These are phyloP conservation scores for Phrynosoma platyrhinos DNA, from an alignment of 2,113 vertebrate species.

Conservation along the genomic window DNA sequence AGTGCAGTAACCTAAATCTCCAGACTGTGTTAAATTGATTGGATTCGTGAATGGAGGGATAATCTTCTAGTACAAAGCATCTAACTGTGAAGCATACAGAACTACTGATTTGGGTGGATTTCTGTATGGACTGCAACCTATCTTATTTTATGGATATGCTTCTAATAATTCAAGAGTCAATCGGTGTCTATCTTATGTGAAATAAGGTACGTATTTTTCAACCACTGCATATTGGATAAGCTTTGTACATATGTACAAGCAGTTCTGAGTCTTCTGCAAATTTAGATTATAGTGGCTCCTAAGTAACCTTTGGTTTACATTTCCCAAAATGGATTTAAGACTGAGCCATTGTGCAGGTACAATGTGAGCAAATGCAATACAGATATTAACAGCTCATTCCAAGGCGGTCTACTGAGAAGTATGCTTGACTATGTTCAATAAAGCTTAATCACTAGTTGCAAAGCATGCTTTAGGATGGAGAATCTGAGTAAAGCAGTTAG, in stretches of 20 bases:
- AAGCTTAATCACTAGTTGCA: neutral
- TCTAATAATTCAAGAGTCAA: neutral
- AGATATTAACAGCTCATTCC: neutral
- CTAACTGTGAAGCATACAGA: neutral
- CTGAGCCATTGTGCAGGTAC: neutral
- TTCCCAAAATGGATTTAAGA: neutral
- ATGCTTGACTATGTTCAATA: neutral
- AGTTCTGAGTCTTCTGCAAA: neutral
- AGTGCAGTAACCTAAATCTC: neutral
- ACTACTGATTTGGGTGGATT: neutral
- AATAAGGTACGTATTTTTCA: neutral
- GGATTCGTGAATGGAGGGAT: neutral
- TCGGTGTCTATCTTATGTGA: neutral
- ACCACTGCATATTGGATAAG: neutral
- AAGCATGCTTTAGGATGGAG: neutral
- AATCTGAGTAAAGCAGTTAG: neutral
- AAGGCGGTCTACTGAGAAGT: neutral
- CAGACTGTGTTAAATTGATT: conserved; percentile 8
- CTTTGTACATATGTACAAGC: neutral
- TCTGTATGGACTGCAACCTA: neutral
- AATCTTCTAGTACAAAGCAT: conserved; percentile 19
- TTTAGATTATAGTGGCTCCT: neutral
- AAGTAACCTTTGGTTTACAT: neutral
- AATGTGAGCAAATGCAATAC: neutral
- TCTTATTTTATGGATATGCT: conserved; percentile 11